Base-by-base conservation (phyloP, 2,888 invertebrate genomes). In the Trilocha varians region DNA sequence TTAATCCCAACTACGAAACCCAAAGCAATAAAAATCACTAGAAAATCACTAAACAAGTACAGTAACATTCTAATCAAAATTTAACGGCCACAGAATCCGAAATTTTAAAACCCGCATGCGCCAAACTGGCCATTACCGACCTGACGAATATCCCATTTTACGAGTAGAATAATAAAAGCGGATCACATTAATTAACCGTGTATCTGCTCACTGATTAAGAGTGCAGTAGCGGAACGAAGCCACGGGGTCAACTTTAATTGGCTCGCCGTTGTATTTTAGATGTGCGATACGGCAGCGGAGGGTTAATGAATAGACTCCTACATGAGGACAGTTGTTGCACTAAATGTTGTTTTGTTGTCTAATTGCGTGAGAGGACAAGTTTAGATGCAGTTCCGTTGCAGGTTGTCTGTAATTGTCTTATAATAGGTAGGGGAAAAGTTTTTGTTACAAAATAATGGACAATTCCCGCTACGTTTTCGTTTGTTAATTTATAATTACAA, bases 121-220 rank as follows among this genome's bases (percentile, higher is more conserved):
- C 25, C 3, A 25, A 25, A 25, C 25, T 11, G 40, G 40, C 45
- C 48, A 52, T 55, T 55, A 55, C 55, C 56, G 44, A 57, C 57
- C 58, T 62, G 57, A 46, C 46, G 47, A 59, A 62, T 61, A 62
- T 59, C 60, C 67, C 55, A 67, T 64, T 66, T 62, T 62, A 64
- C 59, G 56, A 59, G 58, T 57, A 62, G 66, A 73, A 67, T 67
- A 75, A 77, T 75, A 79, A 77, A 79, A 74, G 69, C 61, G 70
- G 71, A 75, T 74, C 72, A 74, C 77, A 78, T 78, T 83, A 83
- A 82, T 80, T 80, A 83, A 71, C 67, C 69, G 68, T 78, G 74
- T 82, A 82, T 80, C 83, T 76, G 64, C 53, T 62, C 66, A 57
- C 76, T 78, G 82, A 82, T 82, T 84, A 82, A 84, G 78, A 82